These are phyloP conservation scores for Wiebesia pumilae DNA, from an alignment of 1,140 invertebrate genomes.

Conservation along the genomic window DNA sequence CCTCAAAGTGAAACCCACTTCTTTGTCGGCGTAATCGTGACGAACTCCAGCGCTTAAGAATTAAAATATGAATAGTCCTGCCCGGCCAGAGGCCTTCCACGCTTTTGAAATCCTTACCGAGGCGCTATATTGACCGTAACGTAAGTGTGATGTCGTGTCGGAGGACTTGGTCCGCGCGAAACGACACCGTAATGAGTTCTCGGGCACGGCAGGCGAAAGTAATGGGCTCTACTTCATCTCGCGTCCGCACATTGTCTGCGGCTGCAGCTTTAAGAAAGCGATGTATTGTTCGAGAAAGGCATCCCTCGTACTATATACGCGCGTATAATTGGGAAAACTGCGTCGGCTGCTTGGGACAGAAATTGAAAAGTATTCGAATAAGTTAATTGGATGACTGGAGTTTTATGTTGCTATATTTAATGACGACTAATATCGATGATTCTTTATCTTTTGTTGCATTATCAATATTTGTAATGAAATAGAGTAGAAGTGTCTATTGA, in stretches of 20 bases:
- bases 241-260: not conserved
- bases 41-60: not conserved
- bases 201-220: not conserved
- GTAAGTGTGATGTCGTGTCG: not conserved
- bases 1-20: not conserved
- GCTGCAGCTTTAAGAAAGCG: not conserved
- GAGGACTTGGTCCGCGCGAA: slow-evolving; percentile 9
- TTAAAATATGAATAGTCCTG: slow-evolving; percentile 43
- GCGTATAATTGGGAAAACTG: no score
- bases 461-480: no score
- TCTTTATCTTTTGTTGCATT: no score
- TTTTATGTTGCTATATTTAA: no score
- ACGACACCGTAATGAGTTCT: slow-evolving; percentile 48
- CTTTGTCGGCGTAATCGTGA: not conserved
- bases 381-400: no score
- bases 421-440: no score
- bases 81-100: not conserved
- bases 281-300: no score
- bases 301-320: no score
- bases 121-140: not conserved
- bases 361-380: no score
- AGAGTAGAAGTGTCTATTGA: no score
- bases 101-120: not conserved
- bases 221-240: not conserved
- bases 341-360: no score